Evolutionary conservation across 2,888 invertebrate genomes (phyloP).

Genomic region (Drosophila greeni): DNA sequence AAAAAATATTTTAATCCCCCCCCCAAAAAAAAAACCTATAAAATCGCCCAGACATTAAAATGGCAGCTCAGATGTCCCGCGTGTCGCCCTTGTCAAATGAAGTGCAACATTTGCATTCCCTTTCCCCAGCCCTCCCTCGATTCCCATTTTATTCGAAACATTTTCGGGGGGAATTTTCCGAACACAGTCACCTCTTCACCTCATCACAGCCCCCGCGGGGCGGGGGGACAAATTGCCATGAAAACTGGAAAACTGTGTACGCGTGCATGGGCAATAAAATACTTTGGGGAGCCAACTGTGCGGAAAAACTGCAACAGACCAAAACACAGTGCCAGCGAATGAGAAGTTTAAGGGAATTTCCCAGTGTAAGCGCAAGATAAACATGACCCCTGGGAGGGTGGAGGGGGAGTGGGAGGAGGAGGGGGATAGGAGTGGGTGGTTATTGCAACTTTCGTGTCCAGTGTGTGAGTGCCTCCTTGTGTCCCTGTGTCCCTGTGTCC

Average conservation of each 20-base stretch:
- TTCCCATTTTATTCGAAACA: not conserved
- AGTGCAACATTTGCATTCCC: constrained; percentile 18
- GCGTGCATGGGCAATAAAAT: constrained; percentile 62
- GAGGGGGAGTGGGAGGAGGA: not conserved
- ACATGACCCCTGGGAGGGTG: constrained; percentile 61
- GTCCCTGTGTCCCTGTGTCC: constrained; percentile 8
- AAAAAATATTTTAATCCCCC: constrained; percentile 11
- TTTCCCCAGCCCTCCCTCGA: too few species aligned
- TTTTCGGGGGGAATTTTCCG: not conserved
- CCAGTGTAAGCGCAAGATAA: constrained; percentile 68
- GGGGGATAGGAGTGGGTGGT: constrained; percentile 10
- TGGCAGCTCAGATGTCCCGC: constrained; percentile 16
- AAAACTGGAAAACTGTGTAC: constrained; percentile 50
- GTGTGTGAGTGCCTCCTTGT: not conserved
- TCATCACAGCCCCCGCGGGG: not conserved
- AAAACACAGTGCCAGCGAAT: constrained; percentile 58
- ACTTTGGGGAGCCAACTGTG: constrained; percentile 59
- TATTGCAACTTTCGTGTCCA: constrained; percentile 20
- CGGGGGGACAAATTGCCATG: constrained; percentile 63
- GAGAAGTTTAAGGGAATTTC: constrained; percentile 60
- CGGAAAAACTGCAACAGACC: constrained; percentile 64
- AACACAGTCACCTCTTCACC: not conserved
- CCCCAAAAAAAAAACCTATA: not conserved
- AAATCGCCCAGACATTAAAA: constrained; percentile 9
- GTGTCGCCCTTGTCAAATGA: constrained; percentile 29